Evolutionary conservation across 2,888 invertebrate species (phyloP).

Genomic region (Diabrotica balteata): DNA sequence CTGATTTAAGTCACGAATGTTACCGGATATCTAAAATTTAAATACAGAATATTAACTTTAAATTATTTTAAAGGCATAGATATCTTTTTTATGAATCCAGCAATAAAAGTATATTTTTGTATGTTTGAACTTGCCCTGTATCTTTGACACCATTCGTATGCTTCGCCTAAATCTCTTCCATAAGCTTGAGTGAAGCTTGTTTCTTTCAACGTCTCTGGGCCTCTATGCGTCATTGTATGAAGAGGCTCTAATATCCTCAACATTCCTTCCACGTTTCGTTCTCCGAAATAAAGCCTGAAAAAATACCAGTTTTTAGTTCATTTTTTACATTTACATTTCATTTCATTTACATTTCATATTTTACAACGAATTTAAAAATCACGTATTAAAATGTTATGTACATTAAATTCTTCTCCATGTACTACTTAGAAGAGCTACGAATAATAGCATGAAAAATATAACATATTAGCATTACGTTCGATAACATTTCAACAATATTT

Average conservation of each 20-base stretch:
- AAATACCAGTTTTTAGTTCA: not conserved
- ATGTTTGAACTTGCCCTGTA: slow-evolving; percentile 66
- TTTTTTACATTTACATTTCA: no score
- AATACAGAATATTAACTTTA: slow-evolving; percentile 6
- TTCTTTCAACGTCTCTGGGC: slow-evolving; percentile 95
- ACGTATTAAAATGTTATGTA: not conserved
- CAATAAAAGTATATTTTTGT: no score
- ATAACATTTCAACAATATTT: no score
- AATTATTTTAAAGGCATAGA: no score
- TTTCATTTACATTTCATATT: no score
- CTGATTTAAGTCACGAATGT: slow-evolving; percentile 91
- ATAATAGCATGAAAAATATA: no score
- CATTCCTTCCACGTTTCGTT: slow-evolving; percentile 96
- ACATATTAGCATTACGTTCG: no score
- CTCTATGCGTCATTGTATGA: slow-evolving; percentile 91
- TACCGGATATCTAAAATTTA: slow-evolving; percentile 73
- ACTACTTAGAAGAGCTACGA: not conserved
- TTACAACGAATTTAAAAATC: no score
- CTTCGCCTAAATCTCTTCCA: slow-evolving; percentile 91
- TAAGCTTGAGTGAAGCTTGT: slow-evolving; percentile 97
- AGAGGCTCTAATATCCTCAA: slow-evolving; percentile 93
- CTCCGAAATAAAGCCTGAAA: slow-evolving; percentile 87
- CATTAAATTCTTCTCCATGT: not conserved
- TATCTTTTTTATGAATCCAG: no score
- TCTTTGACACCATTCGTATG: slow-evolving; percentile 93